Percentiles rank a stretch among this genome's conserved stretches.
Conservation (phyloP, 2,113 vertebrate species). For the Mus musculus region DNA sequence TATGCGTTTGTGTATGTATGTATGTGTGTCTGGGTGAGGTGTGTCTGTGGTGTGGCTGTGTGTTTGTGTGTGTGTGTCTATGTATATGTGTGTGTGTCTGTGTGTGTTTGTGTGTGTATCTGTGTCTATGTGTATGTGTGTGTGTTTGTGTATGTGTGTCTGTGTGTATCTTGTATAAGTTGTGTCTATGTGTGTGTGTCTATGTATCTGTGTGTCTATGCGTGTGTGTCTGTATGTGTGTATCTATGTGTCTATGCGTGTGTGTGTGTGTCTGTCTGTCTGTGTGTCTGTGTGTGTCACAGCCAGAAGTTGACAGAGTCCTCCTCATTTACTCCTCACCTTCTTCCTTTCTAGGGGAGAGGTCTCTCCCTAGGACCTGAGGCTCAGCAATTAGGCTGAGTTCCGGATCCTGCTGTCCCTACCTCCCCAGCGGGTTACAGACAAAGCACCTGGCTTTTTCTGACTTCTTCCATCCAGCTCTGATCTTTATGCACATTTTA, state of each 20-base stretch:
- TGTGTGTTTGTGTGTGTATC: no score
- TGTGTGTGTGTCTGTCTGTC: neutral
- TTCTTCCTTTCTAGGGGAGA: neutral
- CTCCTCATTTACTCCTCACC: neutral
- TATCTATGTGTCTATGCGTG: neutral
- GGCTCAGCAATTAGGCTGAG: neutral
- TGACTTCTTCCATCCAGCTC: neutral
- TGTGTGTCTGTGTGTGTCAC: neutral
- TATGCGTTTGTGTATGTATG: neutral
- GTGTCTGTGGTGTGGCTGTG: neutral
- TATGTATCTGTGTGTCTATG: accelerated
- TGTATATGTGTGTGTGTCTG: neutral
- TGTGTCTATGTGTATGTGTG: no score
- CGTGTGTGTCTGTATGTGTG: accelerated
- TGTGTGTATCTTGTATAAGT: no score
- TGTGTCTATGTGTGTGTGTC: accelerated
- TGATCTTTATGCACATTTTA: neutral
- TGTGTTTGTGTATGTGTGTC: neutral
- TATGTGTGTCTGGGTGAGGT: neutral
- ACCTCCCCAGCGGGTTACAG: neutral
- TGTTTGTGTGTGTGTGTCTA: neutral
- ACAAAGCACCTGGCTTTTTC: neutral
- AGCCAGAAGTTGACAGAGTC: neutral
- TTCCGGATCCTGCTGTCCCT: neutral
- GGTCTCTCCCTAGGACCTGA: neutral